These are phyloP conservation scores for Athene cunicularia DNA, from an alignment of 2,113 vertebrate genomes.

Conservation along the genomic window DNA sequence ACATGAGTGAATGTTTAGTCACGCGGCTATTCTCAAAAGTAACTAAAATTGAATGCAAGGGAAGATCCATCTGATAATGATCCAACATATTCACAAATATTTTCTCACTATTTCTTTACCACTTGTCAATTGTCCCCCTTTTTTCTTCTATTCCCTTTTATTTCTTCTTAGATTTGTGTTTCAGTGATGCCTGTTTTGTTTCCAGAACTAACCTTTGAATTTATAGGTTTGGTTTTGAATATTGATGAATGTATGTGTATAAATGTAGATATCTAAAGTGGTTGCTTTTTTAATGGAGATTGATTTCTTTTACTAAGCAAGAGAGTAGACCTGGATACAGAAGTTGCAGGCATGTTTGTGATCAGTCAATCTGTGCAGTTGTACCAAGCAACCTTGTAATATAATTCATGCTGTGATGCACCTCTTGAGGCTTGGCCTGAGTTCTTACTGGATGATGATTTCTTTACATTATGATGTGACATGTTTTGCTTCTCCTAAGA, in stretches of 20 bases:
- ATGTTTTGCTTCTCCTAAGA: not conserved
- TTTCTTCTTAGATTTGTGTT: not conserved
- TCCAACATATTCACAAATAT: not conserved
- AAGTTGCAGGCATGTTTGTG: not conserved
- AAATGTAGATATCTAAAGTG: not conserved
- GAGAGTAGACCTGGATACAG: not conserved
- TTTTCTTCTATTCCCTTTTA: not conserved
- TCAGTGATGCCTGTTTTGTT: not conserved
- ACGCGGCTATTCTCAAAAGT: not conserved
- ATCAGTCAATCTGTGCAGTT: not conserved
- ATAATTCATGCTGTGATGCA: not conserved
- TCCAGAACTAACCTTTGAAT: not conserved
- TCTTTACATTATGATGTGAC: not conserved
- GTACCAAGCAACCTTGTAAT: fast-evolving
- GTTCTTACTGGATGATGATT: not conserved
- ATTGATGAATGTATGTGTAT: not conserved
- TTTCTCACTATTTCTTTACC: not conserved
- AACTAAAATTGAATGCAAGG: not conserved
- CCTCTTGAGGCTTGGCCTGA: not conserved
- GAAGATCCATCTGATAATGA: not conserved
- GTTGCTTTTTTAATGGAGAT: not conserved
- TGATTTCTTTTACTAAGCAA: not conserved
- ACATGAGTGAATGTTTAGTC: not conserved
- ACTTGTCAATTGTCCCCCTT: not conserved
- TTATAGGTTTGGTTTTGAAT: not conserved